phyloP scores from a whole-genome alignment of 2,888 invertebrate genomes.

The Polydrusus cervinus region DNA sequence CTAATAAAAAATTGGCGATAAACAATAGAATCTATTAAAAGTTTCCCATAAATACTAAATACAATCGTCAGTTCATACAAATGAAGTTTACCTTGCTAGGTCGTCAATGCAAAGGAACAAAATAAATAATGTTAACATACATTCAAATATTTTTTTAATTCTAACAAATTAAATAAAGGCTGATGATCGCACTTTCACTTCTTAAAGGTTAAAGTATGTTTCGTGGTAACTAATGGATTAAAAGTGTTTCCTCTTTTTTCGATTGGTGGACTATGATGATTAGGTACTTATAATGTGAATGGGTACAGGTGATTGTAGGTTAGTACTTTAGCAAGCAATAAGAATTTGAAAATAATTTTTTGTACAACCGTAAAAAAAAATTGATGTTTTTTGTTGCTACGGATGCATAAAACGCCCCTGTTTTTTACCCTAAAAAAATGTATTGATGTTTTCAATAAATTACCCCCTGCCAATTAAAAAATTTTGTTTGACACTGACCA shows the following conservation, averaged over 20 bases:
- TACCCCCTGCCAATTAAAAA: too few relatives aligned
- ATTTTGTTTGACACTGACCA: too few relatives aligned
- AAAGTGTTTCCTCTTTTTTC: background rate
- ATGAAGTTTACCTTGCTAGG: constrained; percentile 14
- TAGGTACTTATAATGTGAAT: constrained; percentile 9
- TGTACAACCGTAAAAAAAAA: too few relatives aligned
- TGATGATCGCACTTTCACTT: constrained; percentile 20
- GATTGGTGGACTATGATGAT: constrained; percentile 4
- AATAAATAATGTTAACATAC: constrained; percentile 6
- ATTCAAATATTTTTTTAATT: background rate
- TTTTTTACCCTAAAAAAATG: too few relatives aligned
- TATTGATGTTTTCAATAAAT: too few relatives aligned
- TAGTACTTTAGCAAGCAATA: background rate
- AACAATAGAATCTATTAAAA: constrained; percentile 6
- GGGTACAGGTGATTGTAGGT: background rate
- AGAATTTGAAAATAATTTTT: too few relatives aligned
- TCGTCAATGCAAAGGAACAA: background rate
- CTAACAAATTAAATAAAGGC: constrained; percentile 3
- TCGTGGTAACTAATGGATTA: background rate
- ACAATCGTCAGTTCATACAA: background rate
- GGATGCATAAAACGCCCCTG: too few relatives aligned
- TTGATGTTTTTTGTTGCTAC: too few relatives aligned
- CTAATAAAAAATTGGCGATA: background rate
- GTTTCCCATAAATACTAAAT: constrained; percentile 1
- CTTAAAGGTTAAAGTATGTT: constrained; percentile 16